Evolutionary conservation across 2,113 vertebrate genomes (phyloP), one percentile per base, ranked within the genome.

Genomic region (Pao palembangensis): DNA sequence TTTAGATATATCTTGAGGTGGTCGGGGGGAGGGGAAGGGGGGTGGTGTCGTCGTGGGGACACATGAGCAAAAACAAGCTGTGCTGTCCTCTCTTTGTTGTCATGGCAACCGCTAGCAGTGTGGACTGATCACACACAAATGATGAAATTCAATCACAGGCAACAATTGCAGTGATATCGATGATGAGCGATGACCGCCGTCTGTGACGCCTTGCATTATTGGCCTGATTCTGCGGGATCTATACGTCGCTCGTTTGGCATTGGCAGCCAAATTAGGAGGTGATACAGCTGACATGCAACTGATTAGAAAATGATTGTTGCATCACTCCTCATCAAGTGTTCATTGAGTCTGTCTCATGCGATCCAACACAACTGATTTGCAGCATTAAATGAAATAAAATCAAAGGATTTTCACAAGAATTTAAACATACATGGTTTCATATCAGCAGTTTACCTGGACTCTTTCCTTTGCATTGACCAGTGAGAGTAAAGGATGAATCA

Each of bases 31-130:
- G 78, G 78, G 80, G 86, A 76, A 77, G 84, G 46, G 16, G 2
- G 34, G 34, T 38, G 8, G 34, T 8, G 8, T 8, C 34, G 11
- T 10, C 34, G 34, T 38, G 34, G 34, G 34, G 34, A 38, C 34
- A 38, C 34, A 38, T 60, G 16, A 63, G 55, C 48, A 57, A 62
- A 47, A 79, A 66, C 62, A 72, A 80, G 77, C 83, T 65, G 64
- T 83, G 78, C 76, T 74, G 84, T 78, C 78, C 72, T 55, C 54
- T 76, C 77, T 79, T 68, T 75, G 88, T 89, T 87, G 88, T 85
- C 83, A 88, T 75, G 76, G 82, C 74, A 90, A 91, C 89, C 52
- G 28, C 63, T 78, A 55, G 69, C 60, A 67, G 64, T 69, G 46
- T 18, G 46, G 72, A 80, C 69, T 64, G 64, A 91, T 75, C 69